These are phyloP conservation scores for Orcinus orca DNA, from an alignment of 2,113 vertebrate genomes.

Conservation along the genomic window DNA sequence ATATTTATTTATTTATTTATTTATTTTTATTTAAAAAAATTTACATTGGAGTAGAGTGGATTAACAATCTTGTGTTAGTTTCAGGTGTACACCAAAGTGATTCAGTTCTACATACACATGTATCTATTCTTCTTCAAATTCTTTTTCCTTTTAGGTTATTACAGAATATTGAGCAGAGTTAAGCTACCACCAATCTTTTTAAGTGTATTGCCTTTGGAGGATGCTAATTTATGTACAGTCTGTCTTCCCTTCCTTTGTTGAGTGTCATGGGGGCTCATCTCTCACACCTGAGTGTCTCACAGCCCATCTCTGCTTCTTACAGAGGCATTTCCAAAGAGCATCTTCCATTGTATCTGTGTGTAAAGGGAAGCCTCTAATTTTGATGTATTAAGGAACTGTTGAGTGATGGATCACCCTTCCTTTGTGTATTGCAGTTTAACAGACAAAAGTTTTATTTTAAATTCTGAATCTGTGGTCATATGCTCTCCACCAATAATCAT, in stretches of 20 bases:
- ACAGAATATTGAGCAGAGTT: neutral
- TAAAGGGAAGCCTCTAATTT: neutral
- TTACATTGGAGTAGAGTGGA: neutral
- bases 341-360: neutral
- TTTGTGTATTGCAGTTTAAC: neutral
- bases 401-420: neutral
- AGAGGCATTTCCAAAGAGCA: neutral
- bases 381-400: neutral
- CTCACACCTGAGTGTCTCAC: neutral
- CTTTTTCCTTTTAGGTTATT: neutral
- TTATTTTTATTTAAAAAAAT: neutral
- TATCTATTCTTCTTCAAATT: neutral
- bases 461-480: neutral
- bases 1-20: neutral
- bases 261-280: neutral
- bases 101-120: neutral
- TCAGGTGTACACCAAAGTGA: neutral
- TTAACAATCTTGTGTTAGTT: neutral
- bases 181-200: neutral
- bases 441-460: neutral
- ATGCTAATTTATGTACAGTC: neutral
- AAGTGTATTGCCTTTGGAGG: neutral
- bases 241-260: neutral
- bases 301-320: neutral
- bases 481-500: neutral